phyloP scores from a whole-genome alignment of 1,140 invertebrate genomes.

The Triops longicaudatus region DNA sequence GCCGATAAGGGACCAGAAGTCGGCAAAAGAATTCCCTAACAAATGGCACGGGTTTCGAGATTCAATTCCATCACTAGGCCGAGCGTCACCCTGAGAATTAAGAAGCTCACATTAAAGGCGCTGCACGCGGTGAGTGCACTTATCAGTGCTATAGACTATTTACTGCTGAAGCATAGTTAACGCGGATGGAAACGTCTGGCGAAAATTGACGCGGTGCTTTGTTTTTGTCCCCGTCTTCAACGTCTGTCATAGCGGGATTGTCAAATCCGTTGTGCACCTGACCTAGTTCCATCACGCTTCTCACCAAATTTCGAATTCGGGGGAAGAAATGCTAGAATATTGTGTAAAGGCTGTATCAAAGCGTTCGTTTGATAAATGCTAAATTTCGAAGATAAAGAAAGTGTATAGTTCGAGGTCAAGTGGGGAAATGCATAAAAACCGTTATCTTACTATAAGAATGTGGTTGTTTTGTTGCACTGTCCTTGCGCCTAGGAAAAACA shows the following conservation, averaged over 20 bases:
- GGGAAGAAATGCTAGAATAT: no score
- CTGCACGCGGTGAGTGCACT: background rate
- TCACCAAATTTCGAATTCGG: background rate
- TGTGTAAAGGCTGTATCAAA: no score
- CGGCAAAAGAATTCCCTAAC: conserved; percentile 18
- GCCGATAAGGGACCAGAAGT: conserved; percentile 21
- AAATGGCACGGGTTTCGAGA: conserved; percentile 9
- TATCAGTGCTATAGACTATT: background rate
- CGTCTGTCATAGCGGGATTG: background rate
- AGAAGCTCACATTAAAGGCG: background rate
- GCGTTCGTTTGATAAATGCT: no score
- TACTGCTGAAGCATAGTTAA: background rate
- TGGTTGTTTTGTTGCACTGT: no score
- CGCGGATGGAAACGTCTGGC: background rate
- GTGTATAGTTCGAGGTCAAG: no score
- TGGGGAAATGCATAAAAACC: no score
- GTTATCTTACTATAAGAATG: no score
- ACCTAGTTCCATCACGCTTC: background rate
- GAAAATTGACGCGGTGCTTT: background rate
- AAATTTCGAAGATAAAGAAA: no score
- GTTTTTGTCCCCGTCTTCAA: background rate
- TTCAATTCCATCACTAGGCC: background rate
- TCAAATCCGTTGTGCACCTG: background rate
- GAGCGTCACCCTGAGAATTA: conserved; percentile 12
- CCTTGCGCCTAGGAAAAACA: no score